These are phyloP conservation scores for Drosophila grimshawi DNA, from an alignment of 1,140 invertebrate genomes.

Conservation along the genomic window DNA sequence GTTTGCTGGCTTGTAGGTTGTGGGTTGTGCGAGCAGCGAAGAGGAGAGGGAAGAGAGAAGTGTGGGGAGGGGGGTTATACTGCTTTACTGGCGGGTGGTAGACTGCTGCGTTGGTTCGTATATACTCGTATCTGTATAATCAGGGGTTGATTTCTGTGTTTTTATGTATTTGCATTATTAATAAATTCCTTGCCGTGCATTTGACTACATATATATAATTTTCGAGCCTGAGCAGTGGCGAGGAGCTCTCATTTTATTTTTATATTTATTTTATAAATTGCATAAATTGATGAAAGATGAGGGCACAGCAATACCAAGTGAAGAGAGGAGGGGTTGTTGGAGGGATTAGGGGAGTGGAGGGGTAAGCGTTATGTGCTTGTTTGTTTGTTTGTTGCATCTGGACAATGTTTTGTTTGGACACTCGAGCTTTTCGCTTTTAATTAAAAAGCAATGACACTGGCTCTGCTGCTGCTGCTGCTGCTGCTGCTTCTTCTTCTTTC, in stretches of 20 bases:
- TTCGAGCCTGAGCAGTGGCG: slow-evolving; percentile 26
- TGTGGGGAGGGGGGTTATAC: not conserved
- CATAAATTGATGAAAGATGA: slow-evolving; percentile 79
- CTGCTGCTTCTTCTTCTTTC: not conserved
- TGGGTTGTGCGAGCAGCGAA: not conserved
- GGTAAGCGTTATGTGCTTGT: slow-evolving; percentile 34
- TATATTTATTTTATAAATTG: slow-evolving; percentile 83
- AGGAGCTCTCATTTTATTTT: slow-evolving; percentile 48
- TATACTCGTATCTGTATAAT: slow-evolving; percentile 76
- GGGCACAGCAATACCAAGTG: slow-evolving; percentile 37
- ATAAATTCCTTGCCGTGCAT: slow-evolving; percentile 80
- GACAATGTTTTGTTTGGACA: slow-evolving; percentile 72
- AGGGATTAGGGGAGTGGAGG: not conserved
- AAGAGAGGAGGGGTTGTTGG: not conserved
- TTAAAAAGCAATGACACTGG: slow-evolving; percentile 74
- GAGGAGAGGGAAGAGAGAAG: slow-evolving; percentile 9
- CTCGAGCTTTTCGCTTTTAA: slow-evolving; percentile 80
- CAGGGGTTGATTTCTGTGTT: slow-evolving; percentile 81
- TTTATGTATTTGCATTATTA: slow-evolving; percentile 83
- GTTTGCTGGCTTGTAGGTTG: too few species aligned
- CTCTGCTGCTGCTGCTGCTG: not conserved
- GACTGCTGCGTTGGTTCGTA: slow-evolving; percentile 28
- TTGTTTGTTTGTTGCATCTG: slow-evolving; percentile 19
- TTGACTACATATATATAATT: slow-evolving; percentile 57
- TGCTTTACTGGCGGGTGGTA: slow-evolving; percentile 42